Evolutionary conservation across 53 echinoderm and acorn worm genomes (phyloP).

Genomic region (Antedon mediterranea): DNA sequence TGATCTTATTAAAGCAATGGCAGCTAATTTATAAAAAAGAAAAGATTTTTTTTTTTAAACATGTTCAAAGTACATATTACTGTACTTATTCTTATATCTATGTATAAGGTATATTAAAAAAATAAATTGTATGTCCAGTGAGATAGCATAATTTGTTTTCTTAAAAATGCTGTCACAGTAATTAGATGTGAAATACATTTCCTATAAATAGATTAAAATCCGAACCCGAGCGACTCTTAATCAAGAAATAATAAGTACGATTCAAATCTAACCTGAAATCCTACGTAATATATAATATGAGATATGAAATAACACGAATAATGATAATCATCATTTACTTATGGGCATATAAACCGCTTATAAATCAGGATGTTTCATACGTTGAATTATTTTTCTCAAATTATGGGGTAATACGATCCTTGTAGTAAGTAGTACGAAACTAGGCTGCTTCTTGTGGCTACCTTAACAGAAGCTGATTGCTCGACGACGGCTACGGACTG

Average conservation of each 20-base stretch:
- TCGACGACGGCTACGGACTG: neutral
- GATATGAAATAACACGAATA: neutral
- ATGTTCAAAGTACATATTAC: too few relatives aligned
- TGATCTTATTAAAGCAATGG: too few relatives aligned
- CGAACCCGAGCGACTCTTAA: neutral
- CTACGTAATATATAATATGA: neutral
- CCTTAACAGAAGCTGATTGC: too few relatives aligned
- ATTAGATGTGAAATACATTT: neutral
- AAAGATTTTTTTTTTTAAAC: too few relatives aligned
- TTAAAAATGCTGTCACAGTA: neutral
- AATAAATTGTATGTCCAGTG: too few relatives aligned
- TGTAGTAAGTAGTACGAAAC: neutral
- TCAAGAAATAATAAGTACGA: neutral
- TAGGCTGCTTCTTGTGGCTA: neutral
- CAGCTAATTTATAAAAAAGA: too few relatives aligned
- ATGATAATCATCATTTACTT: neutral
- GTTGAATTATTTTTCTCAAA: constrained; percentile 1
- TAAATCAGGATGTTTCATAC: neutral
- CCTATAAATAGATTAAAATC: neutral
- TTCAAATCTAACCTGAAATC: neutral
- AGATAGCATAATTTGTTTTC: too few relatives aligned
- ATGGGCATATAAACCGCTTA: neutral
- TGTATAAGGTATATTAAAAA: too few relatives aligned
- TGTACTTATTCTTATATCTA: too few relatives aligned
- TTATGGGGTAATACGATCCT: neutral